Conservation (phyloP, 2,113 vertebrate genomes). For the Solea solea region DNA sequence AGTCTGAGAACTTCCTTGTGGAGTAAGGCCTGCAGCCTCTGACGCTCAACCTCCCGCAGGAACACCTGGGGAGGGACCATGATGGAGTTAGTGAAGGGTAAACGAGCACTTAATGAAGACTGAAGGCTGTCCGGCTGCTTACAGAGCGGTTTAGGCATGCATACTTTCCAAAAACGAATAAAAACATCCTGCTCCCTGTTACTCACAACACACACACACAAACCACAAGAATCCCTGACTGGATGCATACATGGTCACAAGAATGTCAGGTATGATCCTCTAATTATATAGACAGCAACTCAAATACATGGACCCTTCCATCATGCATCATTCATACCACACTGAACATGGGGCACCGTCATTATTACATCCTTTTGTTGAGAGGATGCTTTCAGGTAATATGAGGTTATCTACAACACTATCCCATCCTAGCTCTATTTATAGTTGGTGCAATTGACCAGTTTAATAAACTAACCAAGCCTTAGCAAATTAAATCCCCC, state of each 20-base stretch:
- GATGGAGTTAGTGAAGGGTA: constrained; percentile 15
- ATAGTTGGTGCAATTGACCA: constrained; percentile 7
- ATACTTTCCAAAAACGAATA: constrained; percentile 4
- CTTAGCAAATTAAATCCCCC: neutral
- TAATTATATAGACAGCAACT: constrained; percentile 72
- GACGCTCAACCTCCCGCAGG: constrained; percentile 89
- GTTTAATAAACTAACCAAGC: constrained; percentile 5
- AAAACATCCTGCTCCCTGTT: neutral
- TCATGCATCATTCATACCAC: constrained; percentile 43
- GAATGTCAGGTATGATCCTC: constrained; percentile 68
- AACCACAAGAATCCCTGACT: constrained; percentile 9
- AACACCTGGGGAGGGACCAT: constrained; percentile 85
- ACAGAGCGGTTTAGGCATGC: constrained; percentile 10
- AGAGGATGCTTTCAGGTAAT: constrained; percentile 38
- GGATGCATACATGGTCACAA: constrained; percentile 35
- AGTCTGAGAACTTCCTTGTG: constrained; percentile 90
- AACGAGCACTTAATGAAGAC: constrained; percentile 13
- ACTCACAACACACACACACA: constrained; percentile 1
- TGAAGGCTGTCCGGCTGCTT: neutral
- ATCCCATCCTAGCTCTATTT: constrained; percentile 19
- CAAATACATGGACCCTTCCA: constrained; percentile 32
- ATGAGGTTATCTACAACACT: constrained; percentile 16
- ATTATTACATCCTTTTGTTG: constrained; percentile 47
- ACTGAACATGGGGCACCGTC: constrained; percentile 29
- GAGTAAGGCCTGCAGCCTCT: constrained; percentile 89